Evolutionary conservation across 2,888 invertebrate genomes (phyloP), one percentile per base, ranked within the genome.

Genomic region (Thera britannica): DNA sequence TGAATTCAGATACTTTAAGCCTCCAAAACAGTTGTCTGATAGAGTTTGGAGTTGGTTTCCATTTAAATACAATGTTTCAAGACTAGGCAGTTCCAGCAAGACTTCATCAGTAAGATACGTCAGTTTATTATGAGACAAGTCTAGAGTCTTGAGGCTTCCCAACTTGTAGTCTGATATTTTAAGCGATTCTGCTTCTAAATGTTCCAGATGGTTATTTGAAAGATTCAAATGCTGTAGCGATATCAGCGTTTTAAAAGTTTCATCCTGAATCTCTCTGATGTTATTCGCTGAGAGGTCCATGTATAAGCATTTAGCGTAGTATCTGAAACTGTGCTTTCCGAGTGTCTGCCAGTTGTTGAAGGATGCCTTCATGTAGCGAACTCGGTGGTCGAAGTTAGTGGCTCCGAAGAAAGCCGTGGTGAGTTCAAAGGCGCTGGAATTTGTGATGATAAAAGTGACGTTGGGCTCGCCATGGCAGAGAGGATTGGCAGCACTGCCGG

Each of bases 361-460:
- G 2, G 60, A 23, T 0, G 82, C 87, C 66, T 71, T 77, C 8
- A 93, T 79, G 62, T 68, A 74, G 49, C 85, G 82, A n/a, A 93
- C 90, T 67, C 86, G 79, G 1, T 80, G 75, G 67, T 92, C 92
- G 34, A 92, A 93, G 71, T 92, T 92, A 0, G 92, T 93, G 3
- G 88, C 66, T 2, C 87, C 83, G 58, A 93, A 93, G 74, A 86
- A 90, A 0, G 81, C 81, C 0, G 82, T 67, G 0, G 81, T 82
- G 0, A 92, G 72, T 0, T 67, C 70, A 0, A 75, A 72, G 1
- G 66, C 6, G 0, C n/a, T 62, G 0, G 90, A 85, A 7, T 78
- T 70, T 0, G 68, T 73, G 3, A 92, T 82, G 62, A 81, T 57
- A 65, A 91, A 89, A 2, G 75, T 84, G 48, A 90, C 86, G 57